Evolutionary conservation across 2,888 invertebrate species (phyloP), one percentile per base, ranked within the genome.

Genomic region (Ichneumoninae sp.): DNA sequence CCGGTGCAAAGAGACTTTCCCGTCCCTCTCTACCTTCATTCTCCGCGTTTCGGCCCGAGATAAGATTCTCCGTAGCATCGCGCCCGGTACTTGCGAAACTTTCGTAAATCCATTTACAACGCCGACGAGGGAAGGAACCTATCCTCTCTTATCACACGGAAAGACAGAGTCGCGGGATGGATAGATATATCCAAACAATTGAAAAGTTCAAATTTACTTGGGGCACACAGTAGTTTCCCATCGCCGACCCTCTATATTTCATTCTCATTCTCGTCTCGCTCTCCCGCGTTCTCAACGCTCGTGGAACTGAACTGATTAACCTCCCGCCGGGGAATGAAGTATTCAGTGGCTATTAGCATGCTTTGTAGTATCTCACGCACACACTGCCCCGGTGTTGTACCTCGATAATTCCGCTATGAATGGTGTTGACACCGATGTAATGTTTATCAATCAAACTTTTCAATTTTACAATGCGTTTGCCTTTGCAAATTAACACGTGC

Each of bases 311-410:
- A 71, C 71, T 79, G 74, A 74, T 80, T 80, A 74, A 74, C 80
- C 68, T 74, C 57, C 68, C 74, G 60, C 60, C 65, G 60, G 57
- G 47, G 62, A 75, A 81, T 81, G 52, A 81, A 81, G 66, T 81
- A 81, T 81, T 81, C 80, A 81, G 80, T 81, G 69, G 75, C 62
- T 75, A 81, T 81, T 81, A 74, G 74, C 69, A 52, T 13, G 68
- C 80, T 69, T 75, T 75, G 69, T 81, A 75, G 75, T 69, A 26
- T 62, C 50, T 16, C 74, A 47, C 74, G 50, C 33, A 19, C 50
- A 33, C 33, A 44, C 47, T 8, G 33, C 33, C 16, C 16, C 33
- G 13, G 13, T 10, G 3, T 16, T 13, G 30, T 30, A 16, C 30
- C 60, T 52, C 60, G 1, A 16, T 62, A 5, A 62, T n/a, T 62